Evolutionary conservation across 2,888 invertebrate genomes (phyloP).

Genomic region (Amaurobius ferox): DNA sequence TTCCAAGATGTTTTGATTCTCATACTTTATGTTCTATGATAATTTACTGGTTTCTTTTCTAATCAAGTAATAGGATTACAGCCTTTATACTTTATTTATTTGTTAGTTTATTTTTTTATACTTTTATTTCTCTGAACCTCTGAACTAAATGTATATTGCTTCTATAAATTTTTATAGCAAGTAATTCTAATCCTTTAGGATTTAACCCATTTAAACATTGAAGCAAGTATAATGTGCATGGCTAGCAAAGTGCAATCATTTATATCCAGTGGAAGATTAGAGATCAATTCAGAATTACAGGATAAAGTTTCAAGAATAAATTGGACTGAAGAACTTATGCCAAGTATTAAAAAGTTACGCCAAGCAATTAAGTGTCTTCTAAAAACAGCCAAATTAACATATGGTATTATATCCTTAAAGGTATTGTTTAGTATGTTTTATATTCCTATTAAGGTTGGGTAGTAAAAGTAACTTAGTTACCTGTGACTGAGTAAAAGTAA

Average conservation of each 20-base stretch:
- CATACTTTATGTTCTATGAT: too few species aligned
- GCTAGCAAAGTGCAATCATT: slow-evolving; percentile 85
- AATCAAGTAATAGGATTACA: too few species aligned
- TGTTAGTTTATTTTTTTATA: too few species aligned
- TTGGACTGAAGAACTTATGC: slow-evolving; percentile 86
- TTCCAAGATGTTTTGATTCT: too few species aligned
- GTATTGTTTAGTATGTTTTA: slow-evolving; percentile 71
- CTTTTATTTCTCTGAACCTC: too few species aligned
- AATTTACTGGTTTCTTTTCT: too few species aligned
- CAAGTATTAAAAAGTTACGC: slow-evolving; percentile 86
- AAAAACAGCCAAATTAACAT: slow-evolving; percentile 66
- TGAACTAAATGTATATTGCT: too few species aligned
- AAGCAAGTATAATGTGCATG: slow-evolving; percentile 91
- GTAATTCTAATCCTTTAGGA: slow-evolving; percentile 79
- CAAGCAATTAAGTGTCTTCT: slow-evolving; percentile 64
- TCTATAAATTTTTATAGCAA: too few species aligned
- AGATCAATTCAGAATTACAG: slow-evolving; percentile 80
- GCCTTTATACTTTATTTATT: too few species aligned
- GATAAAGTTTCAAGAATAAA: slow-evolving; percentile 79
- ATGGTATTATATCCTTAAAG: slow-evolving; percentile 76
- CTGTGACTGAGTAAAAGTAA: too few species aligned
- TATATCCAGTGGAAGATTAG: slow-evolving; percentile 22
- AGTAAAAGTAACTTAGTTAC: too few species aligned
- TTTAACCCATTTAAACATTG: slow-evolving; percentile 89
- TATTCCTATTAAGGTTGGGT: too few species aligned